phyloP scores from a whole-genome alignment of 92 coral and sea anemone species.

The Bergia puertoricense region DNA sequence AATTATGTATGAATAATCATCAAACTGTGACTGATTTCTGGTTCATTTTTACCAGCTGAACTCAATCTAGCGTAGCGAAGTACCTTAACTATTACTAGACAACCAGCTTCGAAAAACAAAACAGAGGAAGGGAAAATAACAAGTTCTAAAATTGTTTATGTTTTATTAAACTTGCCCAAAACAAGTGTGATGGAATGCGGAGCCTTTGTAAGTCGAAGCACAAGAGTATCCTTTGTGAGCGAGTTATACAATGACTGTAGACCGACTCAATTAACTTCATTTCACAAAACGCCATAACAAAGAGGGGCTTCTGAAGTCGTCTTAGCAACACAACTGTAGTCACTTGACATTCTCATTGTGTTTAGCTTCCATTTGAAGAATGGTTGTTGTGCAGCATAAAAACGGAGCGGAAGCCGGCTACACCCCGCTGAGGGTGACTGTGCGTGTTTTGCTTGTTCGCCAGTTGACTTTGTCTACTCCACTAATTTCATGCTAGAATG shows the following conservation, averaged over 20 bases:
- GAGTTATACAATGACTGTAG: slow-evolving; percentile 12
- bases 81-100: slow-evolving; percentile 31
- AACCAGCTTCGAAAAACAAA: not conserved
- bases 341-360: slow-evolving; percentile 38
- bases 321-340: slow-evolving; percentile 36
- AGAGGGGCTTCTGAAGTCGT: slow-evolving; percentile 29
- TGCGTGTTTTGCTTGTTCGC: slow-evolving; percentile 19
- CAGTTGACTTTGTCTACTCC: slow-evolving; percentile 18
- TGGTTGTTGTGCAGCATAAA: slow-evolving; percentile 32
- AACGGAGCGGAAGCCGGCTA: slow-evolving; percentile 14
- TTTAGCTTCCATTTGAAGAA: not conserved
- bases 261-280: slow-evolving; percentile 40
- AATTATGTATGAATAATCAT: slow-evolving; percentile 22
- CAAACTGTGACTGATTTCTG: slow-evolving; percentile 64
- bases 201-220: slow-evolving; percentile 9
- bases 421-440: slow-evolving; percentile 23
- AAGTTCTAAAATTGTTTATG: not conserved
- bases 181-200: slow-evolving; percentile 37
- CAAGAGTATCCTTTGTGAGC: slow-evolving; percentile 20
- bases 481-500: slow-evolving; percentile 46
- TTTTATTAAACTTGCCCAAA: not conserved
- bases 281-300: slow-evolving; percentile 39
- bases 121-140: not conserved
- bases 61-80: slow-evolving; percentile 44
- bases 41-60: slow-evolving; percentile 23